These are phyloP conservation scores for Caenorhabditis brenneri DNA, from an alignment of 1,140 invertebrate genomes.

Conservation along the genomic window DNA sequence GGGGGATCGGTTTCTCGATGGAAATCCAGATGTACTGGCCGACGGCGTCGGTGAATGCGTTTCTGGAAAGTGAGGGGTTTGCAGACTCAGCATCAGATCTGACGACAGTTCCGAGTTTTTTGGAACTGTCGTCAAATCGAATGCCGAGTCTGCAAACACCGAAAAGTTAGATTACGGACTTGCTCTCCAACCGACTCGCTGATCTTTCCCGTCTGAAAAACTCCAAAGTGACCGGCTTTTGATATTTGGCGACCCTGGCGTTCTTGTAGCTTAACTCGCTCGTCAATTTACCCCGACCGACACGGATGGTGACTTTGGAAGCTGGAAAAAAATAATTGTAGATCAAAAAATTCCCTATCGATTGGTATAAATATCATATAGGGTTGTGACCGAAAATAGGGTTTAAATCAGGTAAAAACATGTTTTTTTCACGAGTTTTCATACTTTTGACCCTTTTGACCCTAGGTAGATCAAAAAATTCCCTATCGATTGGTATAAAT, in stretches of 20 bases:
- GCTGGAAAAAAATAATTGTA: neutral
- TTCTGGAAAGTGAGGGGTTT: neutral
- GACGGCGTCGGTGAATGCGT: conserved; percentile 18
- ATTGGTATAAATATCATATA: no score
- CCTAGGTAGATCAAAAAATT: no score
- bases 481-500: no score
- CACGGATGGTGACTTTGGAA: neutral
- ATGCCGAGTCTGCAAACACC: no score
- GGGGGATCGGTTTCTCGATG: conserved; percentile 1
- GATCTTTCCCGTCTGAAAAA: conserved; percentile 1
- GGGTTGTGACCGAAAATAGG: no score
- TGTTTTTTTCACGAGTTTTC: no score
- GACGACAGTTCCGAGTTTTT: no score
- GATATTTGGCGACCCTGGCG: neutral
- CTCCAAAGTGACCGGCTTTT: neutral
- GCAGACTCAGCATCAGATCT: no score
- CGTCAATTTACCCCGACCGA: neutral
- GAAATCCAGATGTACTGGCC: conserved; percentile 19
- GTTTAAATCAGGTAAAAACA: no score
- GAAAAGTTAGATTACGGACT: no score
- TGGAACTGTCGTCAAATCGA: no score
- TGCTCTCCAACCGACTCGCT: conserved; percentile 1
- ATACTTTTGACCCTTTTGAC: no score
- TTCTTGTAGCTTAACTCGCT: neutral
- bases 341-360: neutral